phyloP scores from a whole-genome alignment of 2,888 invertebrate genomes.

The Unio delphinus region DNA sequence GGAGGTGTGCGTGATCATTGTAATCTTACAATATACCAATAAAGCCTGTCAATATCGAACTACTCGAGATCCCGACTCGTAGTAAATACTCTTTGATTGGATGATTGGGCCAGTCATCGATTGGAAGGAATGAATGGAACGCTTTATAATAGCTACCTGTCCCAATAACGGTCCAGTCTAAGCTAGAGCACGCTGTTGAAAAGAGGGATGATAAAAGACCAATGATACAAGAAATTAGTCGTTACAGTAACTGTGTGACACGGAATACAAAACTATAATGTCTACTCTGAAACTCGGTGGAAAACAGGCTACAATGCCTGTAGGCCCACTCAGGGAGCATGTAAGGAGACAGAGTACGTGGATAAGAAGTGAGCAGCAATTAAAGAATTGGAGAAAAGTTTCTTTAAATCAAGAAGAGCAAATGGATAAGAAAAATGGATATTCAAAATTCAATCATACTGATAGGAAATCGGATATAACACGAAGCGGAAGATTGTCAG shows the following conservation, averaged over 20 bases:
- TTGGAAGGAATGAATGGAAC: too few species aligned
- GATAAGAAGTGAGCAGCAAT: conserved; percentile 41
- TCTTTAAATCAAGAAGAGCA: conserved; percentile 10
- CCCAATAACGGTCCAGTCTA: too few species aligned
- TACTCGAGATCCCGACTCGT: too few species aligned
- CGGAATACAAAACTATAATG: neutral
- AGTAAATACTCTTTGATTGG: too few species aligned
- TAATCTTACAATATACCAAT: neutral
- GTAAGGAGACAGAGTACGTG: conserved; percentile 32
- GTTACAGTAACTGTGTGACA: too few species aligned
- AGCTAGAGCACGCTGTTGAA: too few species aligned
- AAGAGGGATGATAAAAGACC: too few species aligned
- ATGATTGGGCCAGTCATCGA: too few species aligned
- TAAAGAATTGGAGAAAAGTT: conserved; percentile 40
- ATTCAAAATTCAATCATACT: conserved; percentile 17
- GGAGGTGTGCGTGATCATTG: neutral
- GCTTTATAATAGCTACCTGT: too few species aligned
- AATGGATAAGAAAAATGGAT: conserved; percentile 12
- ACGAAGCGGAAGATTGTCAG: conserved; percentile 32
- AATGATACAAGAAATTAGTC: too few species aligned
- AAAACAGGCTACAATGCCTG: conserved; percentile 13
- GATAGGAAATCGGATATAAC: conserved; percentile 47
- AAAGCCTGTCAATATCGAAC: neutral
- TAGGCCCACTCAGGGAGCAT: conserved; percentile 19
- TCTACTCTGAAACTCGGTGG: conserved; percentile 1